Evolutionary conservation across 2,888 invertebrate species (phyloP).

Genomic region (Apamea monoglypha): DNA sequence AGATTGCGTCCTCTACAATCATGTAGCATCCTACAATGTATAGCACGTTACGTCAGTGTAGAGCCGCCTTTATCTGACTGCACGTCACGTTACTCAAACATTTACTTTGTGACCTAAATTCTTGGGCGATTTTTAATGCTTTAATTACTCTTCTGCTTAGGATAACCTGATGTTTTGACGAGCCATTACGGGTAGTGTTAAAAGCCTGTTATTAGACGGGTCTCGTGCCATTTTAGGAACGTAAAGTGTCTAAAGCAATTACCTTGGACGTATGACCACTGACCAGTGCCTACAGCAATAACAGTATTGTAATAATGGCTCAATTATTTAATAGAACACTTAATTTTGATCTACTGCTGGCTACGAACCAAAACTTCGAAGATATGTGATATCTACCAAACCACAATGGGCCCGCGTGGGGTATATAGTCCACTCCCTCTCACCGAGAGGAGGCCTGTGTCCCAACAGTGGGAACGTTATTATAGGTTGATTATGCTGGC

Average conservation of each 20-base stretch:
- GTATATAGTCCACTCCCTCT: no score
- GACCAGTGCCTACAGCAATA: conserved; percentile 41
- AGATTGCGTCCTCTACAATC: no score
- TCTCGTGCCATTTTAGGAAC: conserved; percentile 50
- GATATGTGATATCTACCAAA: no score
- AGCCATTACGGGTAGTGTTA: conserved; percentile 57
- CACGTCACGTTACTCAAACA: conserved; percentile 72
- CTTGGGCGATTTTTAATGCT: conserved; percentile 62
- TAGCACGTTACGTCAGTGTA: neutral
- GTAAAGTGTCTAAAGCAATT: conserved; percentile 47
- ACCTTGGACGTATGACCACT: conserved; percentile 21
- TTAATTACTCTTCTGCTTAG: conserved; percentile 62
- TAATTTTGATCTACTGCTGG: neutral
- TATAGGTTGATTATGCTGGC: no score
- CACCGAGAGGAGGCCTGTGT: no score
- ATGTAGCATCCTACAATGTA: neutral
- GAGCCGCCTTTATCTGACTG: conserved; percentile 32
- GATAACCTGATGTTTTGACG: conserved; percentile 55
- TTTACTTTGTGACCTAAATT: conserved; percentile 69
- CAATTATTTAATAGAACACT: conserved; percentile 15
- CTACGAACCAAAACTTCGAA: no score
- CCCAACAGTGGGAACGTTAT: no score
- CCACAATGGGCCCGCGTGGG: no score
- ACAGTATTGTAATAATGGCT: conserved; percentile 42
- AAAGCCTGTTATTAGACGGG: conserved; percentile 60